Percentiles rank a stretch among this genome's conserved stretches.
These are phyloP conservation scores for Drosophila repleta DNA, from an alignment of 1,140 invertebrate species.

Conservation along the genomic window DNA sequence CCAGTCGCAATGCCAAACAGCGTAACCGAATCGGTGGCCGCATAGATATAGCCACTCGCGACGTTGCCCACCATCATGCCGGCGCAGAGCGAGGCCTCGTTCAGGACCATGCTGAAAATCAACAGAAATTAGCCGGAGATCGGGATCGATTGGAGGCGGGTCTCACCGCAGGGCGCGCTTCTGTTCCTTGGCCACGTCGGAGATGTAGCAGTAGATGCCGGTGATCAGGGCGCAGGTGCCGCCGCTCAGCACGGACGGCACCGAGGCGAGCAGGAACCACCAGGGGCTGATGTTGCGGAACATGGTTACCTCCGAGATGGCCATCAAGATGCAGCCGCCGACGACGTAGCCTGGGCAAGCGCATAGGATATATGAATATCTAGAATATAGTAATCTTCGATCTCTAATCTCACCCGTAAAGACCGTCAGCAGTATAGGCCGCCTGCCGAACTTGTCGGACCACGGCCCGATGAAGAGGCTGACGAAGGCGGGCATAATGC, in stretches of 20 bases:
- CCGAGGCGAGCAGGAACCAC: slow-evolving; percentile 86
- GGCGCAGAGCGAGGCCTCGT: slow-evolving; percentile 86
- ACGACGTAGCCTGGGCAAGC: slow-evolving; percentile 61
- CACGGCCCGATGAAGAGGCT: slow-evolving; percentile 89
- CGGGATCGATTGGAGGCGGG: not conserved
- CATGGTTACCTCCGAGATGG: slow-evolving; percentile 61
- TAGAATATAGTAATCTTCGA: too few relatives aligned
- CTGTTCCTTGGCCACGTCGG: slow-evolving; percentile 86
- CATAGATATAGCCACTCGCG: slow-evolving; percentile 84
- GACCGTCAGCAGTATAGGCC: slow-evolving; percentile 86
- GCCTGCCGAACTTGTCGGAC: slow-evolving; percentile 89
- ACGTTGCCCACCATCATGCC: slow-evolving; percentile 86
- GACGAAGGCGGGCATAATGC: slow-evolving; percentile 86
- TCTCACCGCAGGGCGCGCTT: slow-evolving; percentile 84
- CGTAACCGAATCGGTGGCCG: slow-evolving; percentile 53
- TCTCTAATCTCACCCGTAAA: slow-evolving; percentile 85
- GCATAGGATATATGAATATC: not conserved
- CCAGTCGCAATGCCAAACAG: slow-evolving; percentile 57
- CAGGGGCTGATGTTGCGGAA: slow-evolving; percentile 84
- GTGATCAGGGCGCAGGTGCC: slow-evolving; percentile 86
- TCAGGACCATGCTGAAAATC: slow-evolving; percentile 86
- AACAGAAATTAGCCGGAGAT: not conserved
- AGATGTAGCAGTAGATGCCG: slow-evolving; percentile 87
- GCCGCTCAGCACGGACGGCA: slow-evolving; percentile 86
- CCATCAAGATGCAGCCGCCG: slow-evolving; percentile 54